Conservation (phyloP, 1,140 invertebrate genomes). For the Phymorhynchus buccinoides region DNA sequence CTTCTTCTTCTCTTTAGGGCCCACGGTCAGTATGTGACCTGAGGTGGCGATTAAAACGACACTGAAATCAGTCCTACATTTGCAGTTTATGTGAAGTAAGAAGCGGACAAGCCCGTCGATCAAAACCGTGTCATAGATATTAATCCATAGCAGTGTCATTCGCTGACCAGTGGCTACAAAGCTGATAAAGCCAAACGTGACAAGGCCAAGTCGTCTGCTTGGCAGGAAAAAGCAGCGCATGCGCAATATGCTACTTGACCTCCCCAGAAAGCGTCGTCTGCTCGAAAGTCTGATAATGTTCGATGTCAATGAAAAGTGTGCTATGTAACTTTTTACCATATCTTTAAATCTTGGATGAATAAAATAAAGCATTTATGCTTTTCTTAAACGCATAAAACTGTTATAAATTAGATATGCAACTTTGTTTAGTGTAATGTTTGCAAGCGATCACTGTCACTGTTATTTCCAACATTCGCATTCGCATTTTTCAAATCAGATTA, state of each 20-base stretch:
- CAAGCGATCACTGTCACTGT: not conserved
- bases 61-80: not conserved
- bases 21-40: not conserved
- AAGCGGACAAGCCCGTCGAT: not conserved
- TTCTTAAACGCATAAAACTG: no score
- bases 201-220: not conserved
- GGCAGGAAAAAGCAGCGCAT: not conserved
- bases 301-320: no score
- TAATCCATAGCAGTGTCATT: not conserved
- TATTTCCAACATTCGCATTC: not conserved
- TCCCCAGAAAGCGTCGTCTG: not conserved
- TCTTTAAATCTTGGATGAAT: not conserved
- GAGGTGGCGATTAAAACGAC: not conserved
- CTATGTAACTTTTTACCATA: no score
- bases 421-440: not conserved
- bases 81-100: no score
- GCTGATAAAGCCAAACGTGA: not conserved
- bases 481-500: not conserved
- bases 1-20: not conserved
- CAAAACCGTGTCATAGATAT: conserved; percentile 1
- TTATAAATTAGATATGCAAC: no score
- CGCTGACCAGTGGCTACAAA: not conserved
- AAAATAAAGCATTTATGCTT: not conserved
- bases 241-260: not conserved
- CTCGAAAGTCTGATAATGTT: not conserved